Percentiles rank a stretch among this genome's conserved stretches.
These are phyloP conservation scores for Trichosurus vulpecula DNA, from an alignment of 2,797 vertebrate species.

Conservation along the genomic window DNA sequence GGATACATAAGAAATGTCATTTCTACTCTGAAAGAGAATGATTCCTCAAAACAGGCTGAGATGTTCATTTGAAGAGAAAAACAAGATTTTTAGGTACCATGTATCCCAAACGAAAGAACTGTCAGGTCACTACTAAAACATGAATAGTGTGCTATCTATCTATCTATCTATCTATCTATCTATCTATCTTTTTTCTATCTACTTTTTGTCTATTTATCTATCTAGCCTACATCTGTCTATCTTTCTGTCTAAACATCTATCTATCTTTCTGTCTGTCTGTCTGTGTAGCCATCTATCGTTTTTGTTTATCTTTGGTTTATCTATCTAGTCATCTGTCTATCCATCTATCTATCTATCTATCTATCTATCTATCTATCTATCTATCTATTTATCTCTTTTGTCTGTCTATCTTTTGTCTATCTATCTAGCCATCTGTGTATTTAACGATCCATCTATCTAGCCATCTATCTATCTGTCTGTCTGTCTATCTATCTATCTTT, in stretches of 20 bases:
- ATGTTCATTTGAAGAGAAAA: background rate
- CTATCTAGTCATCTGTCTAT: no score
- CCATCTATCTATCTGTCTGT: background rate
- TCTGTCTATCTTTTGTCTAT: background rate
- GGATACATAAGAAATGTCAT: background rate
- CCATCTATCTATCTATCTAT: background rate
- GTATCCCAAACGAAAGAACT: background rate
- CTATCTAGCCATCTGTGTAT: background rate
- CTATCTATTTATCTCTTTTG: background rate
- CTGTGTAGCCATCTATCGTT: no score
- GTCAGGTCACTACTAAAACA: background rate
- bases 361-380: background rate
- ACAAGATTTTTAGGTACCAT: background rate
- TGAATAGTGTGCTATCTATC: background rate
- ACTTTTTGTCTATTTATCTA: no score
- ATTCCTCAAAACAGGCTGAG: background rate
- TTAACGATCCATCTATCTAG: no score
- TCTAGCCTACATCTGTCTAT: no score
- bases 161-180: background rate
- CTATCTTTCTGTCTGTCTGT: no score
- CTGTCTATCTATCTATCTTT: background rate
- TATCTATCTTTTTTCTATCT: no score
- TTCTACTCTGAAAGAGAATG: constrained; percentile 14
- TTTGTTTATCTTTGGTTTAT: no score
- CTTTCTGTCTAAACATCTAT: no score